Evolutionary conservation across 2,113 vertebrate genomes (phyloP), one percentile per base, ranked within the genome.

Genomic region (Tragulus kanchil): DNA sequence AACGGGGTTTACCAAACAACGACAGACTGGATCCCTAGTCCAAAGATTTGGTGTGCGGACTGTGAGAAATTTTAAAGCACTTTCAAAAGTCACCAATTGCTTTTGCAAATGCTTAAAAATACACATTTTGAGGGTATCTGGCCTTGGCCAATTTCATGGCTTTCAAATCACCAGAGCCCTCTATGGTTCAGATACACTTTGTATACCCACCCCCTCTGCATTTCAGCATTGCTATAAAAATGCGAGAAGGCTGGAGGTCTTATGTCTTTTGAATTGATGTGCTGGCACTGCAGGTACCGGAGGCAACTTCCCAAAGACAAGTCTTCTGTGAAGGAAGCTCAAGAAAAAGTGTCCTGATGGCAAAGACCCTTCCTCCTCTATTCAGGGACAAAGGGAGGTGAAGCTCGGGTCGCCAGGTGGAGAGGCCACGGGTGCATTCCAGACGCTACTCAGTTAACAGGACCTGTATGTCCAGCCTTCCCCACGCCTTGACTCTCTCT

Each of bases 301-400:
- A 87, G 9, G 64, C 25, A 88, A 48, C 48, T 75, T 71, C 25
- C 69, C 62, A 91, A 92, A 81, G 10, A 88, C n/a, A 31, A 6
- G 23, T 54, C 73, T 91, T 85, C 93, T 90, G 31, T 73, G 64
- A 73, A 90, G 79, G 65, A 85, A 88, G 90, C 56, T 31, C 59
- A 77, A 50, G 58, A 69, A 91, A 73, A 91, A 81, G 45, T 73
- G 11, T 48, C 56, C n/a, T 73, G 52, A 48, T 82, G 59, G 4
- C 25, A 73, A 84, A 85, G 79, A n/a, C 42, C 62, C 52, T 25
- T 28, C 50, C 64, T 52, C 16, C 56, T 75, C 56, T 16, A 8
- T 81, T 36, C 11, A 48, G 88, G 56, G 4, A 15, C 12, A 42
- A 81, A 58, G 3, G 2, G 48, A 94, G 54, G 50, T 54, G 21